Evolutionary conservation across 2,113 vertebrate genomes (phyloP).

Genomic region (Nannospalax galili): DNA sequence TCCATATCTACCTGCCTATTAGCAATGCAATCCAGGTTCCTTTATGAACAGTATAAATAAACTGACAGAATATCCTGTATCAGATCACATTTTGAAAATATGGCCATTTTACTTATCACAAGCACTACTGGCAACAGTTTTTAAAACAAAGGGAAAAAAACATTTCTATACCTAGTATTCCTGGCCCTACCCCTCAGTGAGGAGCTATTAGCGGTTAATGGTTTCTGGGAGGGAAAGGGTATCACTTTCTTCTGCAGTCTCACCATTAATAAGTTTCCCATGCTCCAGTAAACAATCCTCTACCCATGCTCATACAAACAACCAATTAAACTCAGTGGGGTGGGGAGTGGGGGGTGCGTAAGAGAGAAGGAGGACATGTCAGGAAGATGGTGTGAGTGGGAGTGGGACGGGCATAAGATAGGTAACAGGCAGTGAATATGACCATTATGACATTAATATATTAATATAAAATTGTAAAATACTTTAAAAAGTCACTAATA

Average conservation of each 20-base stretch:
- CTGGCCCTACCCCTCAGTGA: neutral
- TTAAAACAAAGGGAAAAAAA: neutral
- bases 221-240: neutral
- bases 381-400: neutral
- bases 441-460: neutral
- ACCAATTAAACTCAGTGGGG: neutral
- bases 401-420: too few relatives aligned
- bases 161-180: neutral
- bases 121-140: neutral
- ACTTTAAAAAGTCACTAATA: neutral
- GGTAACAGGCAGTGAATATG: neutral
- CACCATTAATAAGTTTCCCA: too few relatives aligned
- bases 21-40: neutral
- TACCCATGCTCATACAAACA: neutral
- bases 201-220: neutral
- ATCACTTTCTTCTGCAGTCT: neutral
- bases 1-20: neutral
- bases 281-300: neutral
- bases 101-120: neutral
- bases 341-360: too few relatives aligned
- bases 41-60: neutral
- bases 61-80: neutral
- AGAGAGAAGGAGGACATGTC: neutral
- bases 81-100: constrained; percentile 1
- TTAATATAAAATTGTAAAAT: neutral